Conservation (phyloP, 2,113 vertebrate genomes). For the Lophotis ruficrista region DNA sequence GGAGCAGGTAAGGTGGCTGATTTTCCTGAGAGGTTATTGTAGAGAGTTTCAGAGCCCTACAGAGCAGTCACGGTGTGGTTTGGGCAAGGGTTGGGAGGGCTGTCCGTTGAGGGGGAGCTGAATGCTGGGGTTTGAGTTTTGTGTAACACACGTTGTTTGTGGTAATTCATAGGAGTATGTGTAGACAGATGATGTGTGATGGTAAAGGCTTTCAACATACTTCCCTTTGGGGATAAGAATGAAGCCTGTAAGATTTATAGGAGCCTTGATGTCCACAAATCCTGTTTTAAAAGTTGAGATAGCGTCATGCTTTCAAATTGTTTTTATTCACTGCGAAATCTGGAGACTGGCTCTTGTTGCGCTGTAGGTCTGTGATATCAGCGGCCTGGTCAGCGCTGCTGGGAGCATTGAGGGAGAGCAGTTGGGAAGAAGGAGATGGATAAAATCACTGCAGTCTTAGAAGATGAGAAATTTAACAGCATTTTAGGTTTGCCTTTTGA, state of each 20-base stretch:
- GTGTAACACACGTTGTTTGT: fast-evolving
- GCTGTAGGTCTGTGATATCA: neutral
- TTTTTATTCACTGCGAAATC: neutral
- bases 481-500: neutral
- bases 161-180: neutral
- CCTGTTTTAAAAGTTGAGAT: neutral
- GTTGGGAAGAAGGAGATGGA: neutral
- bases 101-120: neutral
- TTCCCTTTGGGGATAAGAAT: neutral
- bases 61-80: neutral
- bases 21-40: neutral
- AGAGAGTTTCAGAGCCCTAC: neutral
- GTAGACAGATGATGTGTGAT: neutral
- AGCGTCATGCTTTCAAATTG: neutral
- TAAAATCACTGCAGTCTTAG: neutral
- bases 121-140: neutral
- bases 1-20: neutral
- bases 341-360: neutral
- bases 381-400: neutral
- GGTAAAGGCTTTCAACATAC: neutral
- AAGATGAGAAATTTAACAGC: neutral
- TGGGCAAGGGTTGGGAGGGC: neutral
- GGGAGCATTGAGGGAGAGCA: neutral
- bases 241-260: neutral
- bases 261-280: neutral